Percentiles rank a stretch among this genome's conserved stretches.
phyloP scores from a whole-genome alignment of 2,113 vertebrate genomes.

The Edolisoma coerulescens region DNA sequence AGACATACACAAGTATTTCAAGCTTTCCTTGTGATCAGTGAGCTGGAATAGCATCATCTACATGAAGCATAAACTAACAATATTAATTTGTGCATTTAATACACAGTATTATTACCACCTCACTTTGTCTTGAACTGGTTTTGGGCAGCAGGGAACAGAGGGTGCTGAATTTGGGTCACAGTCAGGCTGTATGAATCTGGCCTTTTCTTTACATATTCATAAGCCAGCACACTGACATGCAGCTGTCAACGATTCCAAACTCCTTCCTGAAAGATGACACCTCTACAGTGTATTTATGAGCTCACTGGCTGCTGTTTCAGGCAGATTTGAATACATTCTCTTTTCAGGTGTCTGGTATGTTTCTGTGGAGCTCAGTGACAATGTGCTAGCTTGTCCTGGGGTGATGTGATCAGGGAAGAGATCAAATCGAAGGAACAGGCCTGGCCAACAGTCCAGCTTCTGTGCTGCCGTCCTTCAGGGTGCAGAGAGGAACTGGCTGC shows the following conservation, averaged over 20 bases:
- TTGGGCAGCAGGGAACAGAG: not conserved
- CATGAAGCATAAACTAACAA: not conserved
- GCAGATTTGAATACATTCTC: not conserved
- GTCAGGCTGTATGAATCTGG: not conserved
- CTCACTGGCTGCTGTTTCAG: not conserved
- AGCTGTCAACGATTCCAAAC: not conserved
- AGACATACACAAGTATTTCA: not conserved
- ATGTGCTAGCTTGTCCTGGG: not conserved
- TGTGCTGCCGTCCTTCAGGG: not conserved
- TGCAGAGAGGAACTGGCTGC: not conserved
- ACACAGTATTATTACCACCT: not conserved
- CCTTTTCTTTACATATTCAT: not conserved
- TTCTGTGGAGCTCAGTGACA: not conserved
- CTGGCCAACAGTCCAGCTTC: not conserved
- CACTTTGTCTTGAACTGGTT: not conserved
- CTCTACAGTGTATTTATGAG: not conserved
- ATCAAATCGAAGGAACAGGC: not conserved
- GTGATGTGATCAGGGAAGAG: not conserved
- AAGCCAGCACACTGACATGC: not conserved
- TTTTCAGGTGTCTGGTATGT: not conserved
- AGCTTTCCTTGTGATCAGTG: not conserved
- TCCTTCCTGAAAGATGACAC: not conserved
- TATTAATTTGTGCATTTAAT: not conserved
- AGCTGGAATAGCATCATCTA: not conserved
- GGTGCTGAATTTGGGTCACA: not conserved